Evolutionary conservation across 2,113 vertebrate genomes (phyloP).

Genomic region (Theropithecus gelada): DNA sequence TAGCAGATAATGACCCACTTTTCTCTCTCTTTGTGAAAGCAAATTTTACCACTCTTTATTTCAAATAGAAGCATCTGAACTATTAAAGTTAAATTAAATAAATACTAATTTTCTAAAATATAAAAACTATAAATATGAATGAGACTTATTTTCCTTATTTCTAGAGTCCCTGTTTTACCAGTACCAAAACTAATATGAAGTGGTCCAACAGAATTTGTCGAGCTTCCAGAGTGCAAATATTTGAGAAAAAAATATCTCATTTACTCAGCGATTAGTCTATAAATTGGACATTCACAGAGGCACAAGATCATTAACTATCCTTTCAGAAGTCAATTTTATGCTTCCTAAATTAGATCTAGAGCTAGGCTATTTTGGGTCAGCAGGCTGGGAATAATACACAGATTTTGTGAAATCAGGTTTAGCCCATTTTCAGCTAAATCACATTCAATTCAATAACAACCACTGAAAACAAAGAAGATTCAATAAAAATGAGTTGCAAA

Average conservation of each 20-base stretch:
- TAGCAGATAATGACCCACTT: not conserved
- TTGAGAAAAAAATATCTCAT: conserved; percentile 58
- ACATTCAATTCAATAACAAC: conserved; percentile 43
- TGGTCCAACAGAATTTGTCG: conserved; percentile 40
- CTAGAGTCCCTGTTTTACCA: not conserved
- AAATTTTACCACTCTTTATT: not conserved
- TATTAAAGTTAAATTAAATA: conserved; percentile 7
- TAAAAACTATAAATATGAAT: conserved; percentile 29
- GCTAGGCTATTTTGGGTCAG: conserved; percentile 53
- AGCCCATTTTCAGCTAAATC: conserved; percentile 56
- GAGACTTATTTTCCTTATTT: conserved; percentile 13
- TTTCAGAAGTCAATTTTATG: conserved; percentile 77
- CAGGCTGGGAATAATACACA: conserved; percentile 61
- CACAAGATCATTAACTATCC: conserved; percentile 73
- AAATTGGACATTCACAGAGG: conserved; percentile 73
- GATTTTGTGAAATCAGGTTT: conserved; percentile 71
- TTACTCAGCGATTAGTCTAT: conserved; percentile 60
- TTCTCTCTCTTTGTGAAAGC: not conserved
- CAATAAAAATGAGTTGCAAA: conserved; percentile 48
- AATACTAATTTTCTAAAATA: not conserved
- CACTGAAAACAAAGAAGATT: conserved; percentile 37
- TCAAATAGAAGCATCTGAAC: not conserved
- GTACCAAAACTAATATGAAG: conserved; percentile 34
- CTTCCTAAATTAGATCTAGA: conserved; percentile 76
- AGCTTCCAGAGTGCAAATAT: conserved; percentile 54